Evolutionary conservation across 2,113 vertebrate genomes (phyloP).

Genomic region (Camelus bactrianus): DNA sequence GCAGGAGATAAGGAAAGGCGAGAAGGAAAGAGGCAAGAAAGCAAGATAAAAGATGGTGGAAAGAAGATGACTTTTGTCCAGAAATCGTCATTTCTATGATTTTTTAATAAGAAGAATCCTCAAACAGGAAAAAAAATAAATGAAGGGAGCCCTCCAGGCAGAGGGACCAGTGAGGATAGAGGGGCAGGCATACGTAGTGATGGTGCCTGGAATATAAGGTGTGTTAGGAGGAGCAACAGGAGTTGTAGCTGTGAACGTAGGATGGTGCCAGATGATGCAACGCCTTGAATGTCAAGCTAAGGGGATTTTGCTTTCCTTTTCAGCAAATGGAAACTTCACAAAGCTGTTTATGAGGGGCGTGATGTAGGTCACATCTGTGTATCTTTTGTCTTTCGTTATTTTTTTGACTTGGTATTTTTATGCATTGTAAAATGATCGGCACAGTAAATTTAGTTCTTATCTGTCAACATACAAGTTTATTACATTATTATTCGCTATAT

Average conservation of each 20-base stretch:
- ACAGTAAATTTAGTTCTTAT: too few species aligned
- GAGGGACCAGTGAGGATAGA: neutral
- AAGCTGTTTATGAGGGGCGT: neutral
- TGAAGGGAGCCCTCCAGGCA: neutral
- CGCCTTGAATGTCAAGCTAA: neutral
- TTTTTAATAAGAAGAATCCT: slow-evolving; percentile 10
- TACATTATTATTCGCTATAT: too few species aligned
- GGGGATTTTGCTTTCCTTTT: neutral
- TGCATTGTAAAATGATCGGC: too few species aligned
- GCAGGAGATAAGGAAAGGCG: neutral
- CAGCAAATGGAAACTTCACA: neutral
- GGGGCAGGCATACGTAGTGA: neutral
- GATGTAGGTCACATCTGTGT: neutral
- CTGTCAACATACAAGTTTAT: too few species aligned
- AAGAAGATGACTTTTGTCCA: neutral
- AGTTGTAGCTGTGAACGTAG: neutral
- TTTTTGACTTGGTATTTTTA: too few species aligned
- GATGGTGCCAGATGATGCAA: neutral
- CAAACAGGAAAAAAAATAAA: neutral
- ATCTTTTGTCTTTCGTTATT: neutral
- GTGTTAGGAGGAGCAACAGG: neutral
- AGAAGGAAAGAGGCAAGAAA: neutral
- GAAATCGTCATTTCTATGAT: neutral
- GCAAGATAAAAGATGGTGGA: neutral
- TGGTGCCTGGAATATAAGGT: neutral